Base-by-base conservation (phyloP, 2,888 invertebrate species). In the Onchidella celtica region DNA sequence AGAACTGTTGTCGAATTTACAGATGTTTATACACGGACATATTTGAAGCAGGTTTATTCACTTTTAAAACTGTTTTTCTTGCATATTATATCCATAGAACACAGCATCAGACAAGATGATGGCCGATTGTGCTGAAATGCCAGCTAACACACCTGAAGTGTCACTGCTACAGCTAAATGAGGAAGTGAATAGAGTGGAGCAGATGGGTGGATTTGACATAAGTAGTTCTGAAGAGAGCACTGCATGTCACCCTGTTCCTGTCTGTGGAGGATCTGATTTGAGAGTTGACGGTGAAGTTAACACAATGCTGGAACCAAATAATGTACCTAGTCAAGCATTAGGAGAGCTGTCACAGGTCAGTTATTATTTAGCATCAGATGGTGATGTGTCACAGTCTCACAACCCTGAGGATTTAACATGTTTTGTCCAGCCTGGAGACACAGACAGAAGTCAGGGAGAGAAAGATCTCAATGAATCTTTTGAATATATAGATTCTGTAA, bases 131-230 rank as follows among this genome's bases (percentile, higher is more conserved):
- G 27, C n/a, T 72, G 59, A 59, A 4, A 11, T 72, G 1, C 55
- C 47, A 17, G 55, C 11, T 32, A 55, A 57, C 3, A 70, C 24
- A 17, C 70, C 55, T 32, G 70, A 70, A n/a, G 34, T 72, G n/a
- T 72, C 72, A 59, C 1, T 72, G 24, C 40, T 59, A n/a, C 34
- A 55, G 4, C 34, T 72, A 24, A 34, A n/a, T 57, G 72, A 72
- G 72, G 69, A 69, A 17, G 27, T 69, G 40, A 69, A 34, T 1
- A 63, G 63, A 29, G n/a, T 68, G 14, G 68, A 68, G 36, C 68
- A 47, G 27, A 59, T 2, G 34, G 34, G 55, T 55, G 72, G 34
- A 17, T 34, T 27, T n/a, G n/a, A 59, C 9, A 57, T 34, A 21
- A 29, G 17, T 0, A 2, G 3, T 24, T 21, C 32, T 57, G 72